phyloP scores from a whole-genome alignment of 2,797 vertebrate genomes.

The Anableps anableps region DNA sequence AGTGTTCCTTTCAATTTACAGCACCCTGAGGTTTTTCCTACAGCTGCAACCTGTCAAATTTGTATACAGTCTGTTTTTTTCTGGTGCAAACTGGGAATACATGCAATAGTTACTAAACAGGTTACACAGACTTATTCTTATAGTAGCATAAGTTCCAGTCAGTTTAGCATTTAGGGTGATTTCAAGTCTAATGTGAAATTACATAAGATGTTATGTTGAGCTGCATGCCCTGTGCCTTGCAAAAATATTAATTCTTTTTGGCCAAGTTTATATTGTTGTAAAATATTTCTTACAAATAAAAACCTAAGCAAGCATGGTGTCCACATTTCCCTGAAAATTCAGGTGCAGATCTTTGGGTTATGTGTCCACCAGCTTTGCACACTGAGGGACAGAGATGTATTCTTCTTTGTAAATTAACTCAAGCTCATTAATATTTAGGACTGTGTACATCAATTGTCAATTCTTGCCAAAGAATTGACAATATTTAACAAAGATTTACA shows the following conservation, averaged over 20 bases:
- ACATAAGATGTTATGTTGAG: background rate
- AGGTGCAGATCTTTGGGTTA: background rate
- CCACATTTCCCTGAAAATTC: background rate
- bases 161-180: background rate
- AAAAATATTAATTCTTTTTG: background rate
- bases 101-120: background rate
- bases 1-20: conserved; percentile 5
- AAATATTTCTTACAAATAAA: background rate
- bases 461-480: background rate
- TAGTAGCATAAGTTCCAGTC: background rate
- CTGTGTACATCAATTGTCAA: background rate
- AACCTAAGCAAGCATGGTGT: background rate
- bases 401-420: background rate
- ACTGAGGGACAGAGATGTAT: background rate
- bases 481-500: background rate
- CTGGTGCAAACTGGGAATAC: background rate
- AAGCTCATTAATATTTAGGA: background rate
- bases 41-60: conserved; percentile 13
- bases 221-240: background rate
- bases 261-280: background rate
- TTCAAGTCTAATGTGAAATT: background rate
- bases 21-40: conserved; percentile 13
- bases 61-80: conserved; percentile 1
- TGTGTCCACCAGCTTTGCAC: background rate
- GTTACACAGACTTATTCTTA: background rate